Evolutionary conservation across 2,888 invertebrate genomes (phyloP), one percentile per base, ranked within the genome.

Genomic region (Cosmorhoe ocellata): DNA sequence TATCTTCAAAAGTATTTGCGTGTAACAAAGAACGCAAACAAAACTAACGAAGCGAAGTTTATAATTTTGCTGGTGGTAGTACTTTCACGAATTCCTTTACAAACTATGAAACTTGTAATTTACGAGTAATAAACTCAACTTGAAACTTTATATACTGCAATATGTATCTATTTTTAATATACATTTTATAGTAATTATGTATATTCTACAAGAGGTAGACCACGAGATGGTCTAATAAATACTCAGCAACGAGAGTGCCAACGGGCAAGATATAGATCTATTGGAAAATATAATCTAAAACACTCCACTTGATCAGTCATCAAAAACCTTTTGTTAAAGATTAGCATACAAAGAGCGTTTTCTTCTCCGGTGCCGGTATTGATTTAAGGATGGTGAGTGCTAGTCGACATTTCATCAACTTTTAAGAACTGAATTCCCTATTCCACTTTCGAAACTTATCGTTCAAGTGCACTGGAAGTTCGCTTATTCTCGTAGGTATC

Each of bases 401-500:
- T 40, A 52, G 63, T 63, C 57, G 63, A 67, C 73, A 74, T 76
- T 77, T 74, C 75, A 74, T 79, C 76, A 75, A 73, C 67, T 76
- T 74, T 71, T 61, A 70, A 24, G 69, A 72, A 69, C 66, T 60
- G 64, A 73, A 74, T 67, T 73, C 68, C 51, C 68, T 63, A 77
- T 76, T 73, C 72, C 66, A 75, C 74, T 81, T 71, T 63, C 67
- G 69, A 76, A 84, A 84, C 78, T 84, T 81, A 84, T 83, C 81
- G 83, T 82, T 82, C 76, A 76, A 79, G 79, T 70, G 72, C 73
- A 78, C 79, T 81, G 73, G 63, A 81, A 84, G 74, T 82, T 82
- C 71, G 74, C 76, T 77, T 81, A 79, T 76, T 79, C 80, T 74
- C 76, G 71, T 74, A 82, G 79, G 81, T 83, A 84, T 78, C 80